Base-by-base conservation (phyloP, 2,113 vertebrate species). In the Dryoscopus gambensis region DNA sequence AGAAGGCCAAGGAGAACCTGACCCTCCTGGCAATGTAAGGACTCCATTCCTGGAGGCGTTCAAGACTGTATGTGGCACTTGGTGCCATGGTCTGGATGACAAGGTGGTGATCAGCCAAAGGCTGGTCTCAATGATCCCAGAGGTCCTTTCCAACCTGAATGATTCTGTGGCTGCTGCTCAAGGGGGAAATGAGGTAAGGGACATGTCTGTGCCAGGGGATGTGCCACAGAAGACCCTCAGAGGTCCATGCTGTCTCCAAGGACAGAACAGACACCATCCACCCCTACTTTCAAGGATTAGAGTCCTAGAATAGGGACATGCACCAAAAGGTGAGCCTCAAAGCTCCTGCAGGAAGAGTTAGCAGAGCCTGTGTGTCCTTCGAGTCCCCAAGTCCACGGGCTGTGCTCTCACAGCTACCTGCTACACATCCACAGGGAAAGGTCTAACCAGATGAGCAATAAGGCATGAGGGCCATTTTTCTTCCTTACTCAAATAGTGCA, bases 321-420 rank as follows among this genome's bases (percentile, higher is more conserved):
- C 11, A 74, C 12, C 27, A 74, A 18, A 20, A 31, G 11, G 10
- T 13, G 56, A 87, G 15, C 56, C 69, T 44, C 10, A 12, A 33
- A 64, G 9, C 24, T 81, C 22, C 64, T 49, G 33, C 12, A 33
- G 13, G 24, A 83, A 25, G 25, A 52, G 17, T 13, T 18, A 44
- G 15, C 40, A 30, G 31, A 69, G 27, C 49, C 65, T 55, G 8
- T 8, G 30, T 4, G 8, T 67, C 69, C 78, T 75, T 39, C 9
- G 7, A 14, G 47, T 13, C 60, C 49, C 56, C 33, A 40, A 9
- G 24, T 15, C 52, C 40, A 18, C 0, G 0, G 52, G 46, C 65
- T 84, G 35, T 75, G 57, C 63, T 53, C 78, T 49, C 65, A 22
- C 31, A 70, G 33, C 62, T 70, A 52, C 67, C 39, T 69, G 57